These are phyloP conservation scores for Tipula helvola DNA, from an alignment of 2,888 invertebrate species.

Conservation along the genomic window DNA sequence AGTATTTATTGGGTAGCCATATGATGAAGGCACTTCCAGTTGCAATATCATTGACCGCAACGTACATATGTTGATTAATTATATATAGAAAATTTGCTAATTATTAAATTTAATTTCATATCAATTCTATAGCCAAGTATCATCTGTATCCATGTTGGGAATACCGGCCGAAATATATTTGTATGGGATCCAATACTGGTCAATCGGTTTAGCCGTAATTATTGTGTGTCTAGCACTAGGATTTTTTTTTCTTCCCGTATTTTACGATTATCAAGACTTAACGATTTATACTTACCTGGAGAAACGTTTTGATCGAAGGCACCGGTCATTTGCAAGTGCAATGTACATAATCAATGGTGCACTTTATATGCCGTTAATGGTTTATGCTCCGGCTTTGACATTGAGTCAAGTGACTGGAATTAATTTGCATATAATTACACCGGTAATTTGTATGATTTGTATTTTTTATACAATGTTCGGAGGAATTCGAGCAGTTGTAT, in stretches of 20 bases:
- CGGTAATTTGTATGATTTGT: background rate
- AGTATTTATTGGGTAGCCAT: background rate
- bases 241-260: constrained; percentile 38
- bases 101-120: background rate
- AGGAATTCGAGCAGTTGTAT: constrained; percentile 37
- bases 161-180: background rate
- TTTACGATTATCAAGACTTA: constrained; percentile 37
- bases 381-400: constrained; percentile 34
- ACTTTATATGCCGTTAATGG: constrained; percentile 29
- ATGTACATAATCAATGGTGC: constrained; percentile 24
- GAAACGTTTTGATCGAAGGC: constrained; percentile 25
- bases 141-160: background rate
- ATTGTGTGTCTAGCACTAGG: constrained; percentile 19
- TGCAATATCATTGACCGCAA: background rate
- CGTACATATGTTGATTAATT: background rate
- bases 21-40: background rate
- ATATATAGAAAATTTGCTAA: background rate
- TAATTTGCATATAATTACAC: background rate
- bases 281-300: constrained; percentile 31
- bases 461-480: constrained; percentile 5
- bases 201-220: background rate
- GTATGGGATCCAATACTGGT: background rate
- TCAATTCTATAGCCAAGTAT: background rate
- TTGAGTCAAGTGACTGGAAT: background rate
- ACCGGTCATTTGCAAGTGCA: constrained; percentile 24